Conservation (phyloP, 2,888 invertebrate species). For the Epicampocera succincta region DNA sequence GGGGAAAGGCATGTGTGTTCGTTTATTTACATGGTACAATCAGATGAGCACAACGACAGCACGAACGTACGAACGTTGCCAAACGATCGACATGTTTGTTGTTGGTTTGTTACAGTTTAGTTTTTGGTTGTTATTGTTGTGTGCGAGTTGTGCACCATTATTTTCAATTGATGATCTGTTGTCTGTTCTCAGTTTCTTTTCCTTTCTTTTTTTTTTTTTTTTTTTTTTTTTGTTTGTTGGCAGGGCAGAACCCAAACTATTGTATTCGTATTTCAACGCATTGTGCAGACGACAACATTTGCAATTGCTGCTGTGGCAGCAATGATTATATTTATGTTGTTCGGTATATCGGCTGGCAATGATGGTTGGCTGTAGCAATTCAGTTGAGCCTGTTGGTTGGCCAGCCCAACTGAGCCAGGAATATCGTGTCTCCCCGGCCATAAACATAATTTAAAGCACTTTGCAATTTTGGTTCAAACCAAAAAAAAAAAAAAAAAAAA, state of each 20-base stretch:
- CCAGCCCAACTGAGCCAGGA: slow-evolving; percentile 9
- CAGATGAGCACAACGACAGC: slow-evolving; percentile 41
- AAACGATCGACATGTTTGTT: slow-evolving; percentile 62
- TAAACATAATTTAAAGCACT: slow-evolving; percentile 80
- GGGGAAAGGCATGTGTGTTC: background rate
- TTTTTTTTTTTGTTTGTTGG: too few relatives aligned
- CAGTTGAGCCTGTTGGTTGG: slow-evolving; percentile 18
- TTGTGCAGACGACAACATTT: slow-evolving; percentile 46
- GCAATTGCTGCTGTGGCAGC: slow-evolving; percentile 37
- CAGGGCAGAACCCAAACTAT: slow-evolving; percentile 32
- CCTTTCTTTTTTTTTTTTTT: too few relatives aligned
- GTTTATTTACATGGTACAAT: slow-evolving; percentile 12
- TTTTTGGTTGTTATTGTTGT: slow-evolving; percentile 22
- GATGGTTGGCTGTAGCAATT: slow-evolving; percentile 48
- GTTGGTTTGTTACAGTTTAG: slow-evolving; percentile 45
- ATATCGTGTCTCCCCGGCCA: slow-evolving; percentile 75
- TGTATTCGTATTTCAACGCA: slow-evolving; percentile 46
- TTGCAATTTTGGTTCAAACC: slow-evolving; percentile 66
- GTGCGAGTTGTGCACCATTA: slow-evolving; percentile 60
- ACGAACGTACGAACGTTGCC: slow-evolving; percentile 54
- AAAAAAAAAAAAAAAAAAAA: background rate
- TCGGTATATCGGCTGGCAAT: slow-evolving; percentile 30
- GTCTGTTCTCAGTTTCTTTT: slow-evolving; percentile 4
- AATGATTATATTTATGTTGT: slow-evolving; percentile 33
- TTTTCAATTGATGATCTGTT: slow-evolving; percentile 57